Conservation (phyloP, 35 echinoderm and acorn worm species). For the Eucidaris tribuloides region DNA sequence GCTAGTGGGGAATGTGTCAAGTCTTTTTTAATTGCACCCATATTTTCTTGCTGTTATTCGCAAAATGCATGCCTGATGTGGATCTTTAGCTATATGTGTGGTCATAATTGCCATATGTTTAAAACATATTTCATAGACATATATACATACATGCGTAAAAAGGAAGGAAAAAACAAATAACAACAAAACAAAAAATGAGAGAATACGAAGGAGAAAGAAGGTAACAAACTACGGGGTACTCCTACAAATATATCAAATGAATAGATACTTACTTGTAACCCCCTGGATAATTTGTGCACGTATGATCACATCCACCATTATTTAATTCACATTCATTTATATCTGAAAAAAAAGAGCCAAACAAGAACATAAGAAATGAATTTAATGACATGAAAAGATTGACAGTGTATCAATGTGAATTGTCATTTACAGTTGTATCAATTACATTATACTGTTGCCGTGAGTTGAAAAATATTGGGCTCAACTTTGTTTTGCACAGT, state of each 20-base stretch:
- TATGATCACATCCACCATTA: slow-evolving; percentile 85
- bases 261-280: slow-evolving; percentile 60
- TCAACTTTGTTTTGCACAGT: no score
- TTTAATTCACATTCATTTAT: slow-evolving; percentile 87
- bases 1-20: no score
- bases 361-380: neutral
- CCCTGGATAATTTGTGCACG: slow-evolving; percentile 72
- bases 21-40: no score
- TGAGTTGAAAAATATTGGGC: no score
- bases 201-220: neutral
- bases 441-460: no score
- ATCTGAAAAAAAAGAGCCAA: slow-evolving; percentile 34
- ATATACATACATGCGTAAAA: no score
- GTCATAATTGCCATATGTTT: no score
- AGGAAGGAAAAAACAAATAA: neutral
- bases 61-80: no score
- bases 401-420: neutral
- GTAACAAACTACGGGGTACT: neutral
- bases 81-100: no score
- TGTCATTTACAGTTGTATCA: no score
- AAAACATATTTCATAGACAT: no score
- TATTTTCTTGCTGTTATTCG: no score
- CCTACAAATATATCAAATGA: neutral
- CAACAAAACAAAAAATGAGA: neutral
- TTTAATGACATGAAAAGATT: neutral